Evolutionary conservation across 2,113 vertebrate genomes (phyloP).

Genomic region (Psittacula cyanocephala): DNA sequence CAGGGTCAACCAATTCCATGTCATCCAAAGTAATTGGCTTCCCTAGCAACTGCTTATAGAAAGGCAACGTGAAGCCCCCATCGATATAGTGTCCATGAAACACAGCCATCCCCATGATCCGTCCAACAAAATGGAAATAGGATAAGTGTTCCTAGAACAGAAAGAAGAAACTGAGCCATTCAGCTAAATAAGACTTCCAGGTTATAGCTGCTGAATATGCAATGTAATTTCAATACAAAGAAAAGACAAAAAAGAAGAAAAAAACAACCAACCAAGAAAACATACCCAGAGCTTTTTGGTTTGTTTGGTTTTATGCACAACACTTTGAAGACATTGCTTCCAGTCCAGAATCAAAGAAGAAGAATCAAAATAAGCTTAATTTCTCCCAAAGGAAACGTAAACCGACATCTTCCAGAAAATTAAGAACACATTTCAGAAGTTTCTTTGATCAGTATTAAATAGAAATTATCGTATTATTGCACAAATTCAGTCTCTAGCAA

Average conservation of each 20-base stretch:
- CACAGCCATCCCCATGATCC: slow-evolving; percentile 99
- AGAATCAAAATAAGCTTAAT: not conserved
- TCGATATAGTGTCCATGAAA: slow-evolving; percentile 99
- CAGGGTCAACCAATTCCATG: slow-evolving; percentile 97
- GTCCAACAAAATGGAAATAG: slow-evolving; percentile 97
- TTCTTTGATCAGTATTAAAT: not conserved
- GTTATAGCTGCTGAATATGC: not conserved
- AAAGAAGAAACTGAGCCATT: not conserved
- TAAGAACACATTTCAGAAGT: not conserved
- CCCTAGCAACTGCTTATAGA: slow-evolving; percentile 97
- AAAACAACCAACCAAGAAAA: not conserved
- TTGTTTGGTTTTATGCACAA: not conserved
- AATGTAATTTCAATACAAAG: not conserved
- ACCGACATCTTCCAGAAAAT: not conserved
- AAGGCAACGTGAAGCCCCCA: slow-evolving; percentile 95
- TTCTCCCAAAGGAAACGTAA: not conserved
- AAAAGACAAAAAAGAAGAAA: not conserved
- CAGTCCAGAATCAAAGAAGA: not conserved
- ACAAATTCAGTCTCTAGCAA: not conserved
- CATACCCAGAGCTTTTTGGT: not conserved
- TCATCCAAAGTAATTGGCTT: slow-evolving; percentile 98
- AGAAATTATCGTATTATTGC: not conserved
- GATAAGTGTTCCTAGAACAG: slow-evolving; percentile 92
- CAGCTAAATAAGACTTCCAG: not conserved
- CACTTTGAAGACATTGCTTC: not conserved